Conservation (phyloP, 1,140 invertebrate species). For the Lanistes nyassanus region DNA sequence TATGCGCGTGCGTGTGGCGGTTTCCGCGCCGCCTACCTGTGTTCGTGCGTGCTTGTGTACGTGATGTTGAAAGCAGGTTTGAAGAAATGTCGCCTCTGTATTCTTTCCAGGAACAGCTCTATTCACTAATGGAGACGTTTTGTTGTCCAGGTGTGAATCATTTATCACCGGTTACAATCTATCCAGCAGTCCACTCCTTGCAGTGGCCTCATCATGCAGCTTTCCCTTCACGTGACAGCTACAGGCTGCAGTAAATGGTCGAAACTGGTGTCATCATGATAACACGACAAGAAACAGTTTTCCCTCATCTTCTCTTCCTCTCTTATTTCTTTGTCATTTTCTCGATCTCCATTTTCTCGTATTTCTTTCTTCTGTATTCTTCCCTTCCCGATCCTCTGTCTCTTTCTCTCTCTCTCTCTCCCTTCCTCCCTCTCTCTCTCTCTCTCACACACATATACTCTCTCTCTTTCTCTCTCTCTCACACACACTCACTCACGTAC, state of each 20-base stretch:
- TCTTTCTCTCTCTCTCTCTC: not conserved
- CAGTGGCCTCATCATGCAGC: not conserved
- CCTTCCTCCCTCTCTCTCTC: not conserved
- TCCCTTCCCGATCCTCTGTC: not conserved
- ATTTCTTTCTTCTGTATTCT: not conserved
- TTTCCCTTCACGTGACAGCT: not conserved
- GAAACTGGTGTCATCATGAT: no score
- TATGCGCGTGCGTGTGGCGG: not conserved
- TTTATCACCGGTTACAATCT: not conserved
- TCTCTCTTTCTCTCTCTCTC: not conserved
- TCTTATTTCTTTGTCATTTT: not conserved
- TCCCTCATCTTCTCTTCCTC: not conserved
- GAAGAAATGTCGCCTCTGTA: not conserved
- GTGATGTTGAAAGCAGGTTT: not conserved
- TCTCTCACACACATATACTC: slow-evolving; percentile 4
- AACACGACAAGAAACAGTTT: no score
- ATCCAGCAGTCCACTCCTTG: not conserved
- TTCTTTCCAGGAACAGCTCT: not conserved
- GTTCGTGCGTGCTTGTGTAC: not conserved
- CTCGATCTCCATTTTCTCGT: not conserved
- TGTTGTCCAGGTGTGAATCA: not conserved
- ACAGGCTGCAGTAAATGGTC: not conserved
- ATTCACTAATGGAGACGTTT: not conserved
- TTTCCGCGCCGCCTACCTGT: not conserved
- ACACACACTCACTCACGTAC: slow-evolving; percentile 10